Percentiles rank a stretch among this genome's conserved stretches.
Conservation (phyloP, 2,888 invertebrate species). For the Bunonema sp. region DNA sequence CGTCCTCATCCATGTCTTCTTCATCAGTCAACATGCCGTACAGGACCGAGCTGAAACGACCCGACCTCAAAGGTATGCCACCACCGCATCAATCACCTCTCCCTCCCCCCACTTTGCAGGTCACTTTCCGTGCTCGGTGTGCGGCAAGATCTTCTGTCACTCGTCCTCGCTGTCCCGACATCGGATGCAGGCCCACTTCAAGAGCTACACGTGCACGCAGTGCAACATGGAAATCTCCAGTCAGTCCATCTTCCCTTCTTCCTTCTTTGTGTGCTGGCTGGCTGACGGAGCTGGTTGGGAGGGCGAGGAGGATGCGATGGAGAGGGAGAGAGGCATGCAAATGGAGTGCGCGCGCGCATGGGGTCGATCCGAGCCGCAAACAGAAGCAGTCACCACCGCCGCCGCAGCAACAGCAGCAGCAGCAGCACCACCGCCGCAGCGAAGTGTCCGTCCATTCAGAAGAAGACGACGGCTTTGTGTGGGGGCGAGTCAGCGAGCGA, state of each 20-base stretch:
- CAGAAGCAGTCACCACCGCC: no score
- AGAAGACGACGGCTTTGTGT: no score
- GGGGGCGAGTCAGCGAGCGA: no score
- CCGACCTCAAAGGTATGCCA: conserved; percentile 39
- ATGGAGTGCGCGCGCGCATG: no score
- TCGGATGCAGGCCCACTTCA: conserved; percentile 45
- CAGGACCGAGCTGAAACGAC: conserved; percentile 43
- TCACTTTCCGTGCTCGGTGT: conserved; percentile 39
- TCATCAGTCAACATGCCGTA: conserved; percentile 38
- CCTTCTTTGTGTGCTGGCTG: conserved; percentile 1
- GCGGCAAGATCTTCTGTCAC: conserved; percentile 43
- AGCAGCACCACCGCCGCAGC: no score
- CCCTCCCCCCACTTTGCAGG: conserved; percentile 21
- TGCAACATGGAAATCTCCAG: conserved; percentile 43
- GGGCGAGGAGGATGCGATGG: background rate
- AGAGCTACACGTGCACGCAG: conserved; percentile 42
- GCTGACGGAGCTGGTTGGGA: background rate
- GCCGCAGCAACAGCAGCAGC: no score
- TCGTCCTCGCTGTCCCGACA: conserved; percentile 43
- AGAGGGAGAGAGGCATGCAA: background rate
- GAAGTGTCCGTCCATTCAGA: no score
- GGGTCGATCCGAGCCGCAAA: no score
- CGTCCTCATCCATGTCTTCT: no score
- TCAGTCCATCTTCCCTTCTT: conserved; percentile 15
- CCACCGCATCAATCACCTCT: background rate